Percentiles rank a stretch among this genome's conserved stretches.
phyloP scores from a whole-genome alignment of 2,888 invertebrate genomes.

The Pollenia amentaria region DNA sequence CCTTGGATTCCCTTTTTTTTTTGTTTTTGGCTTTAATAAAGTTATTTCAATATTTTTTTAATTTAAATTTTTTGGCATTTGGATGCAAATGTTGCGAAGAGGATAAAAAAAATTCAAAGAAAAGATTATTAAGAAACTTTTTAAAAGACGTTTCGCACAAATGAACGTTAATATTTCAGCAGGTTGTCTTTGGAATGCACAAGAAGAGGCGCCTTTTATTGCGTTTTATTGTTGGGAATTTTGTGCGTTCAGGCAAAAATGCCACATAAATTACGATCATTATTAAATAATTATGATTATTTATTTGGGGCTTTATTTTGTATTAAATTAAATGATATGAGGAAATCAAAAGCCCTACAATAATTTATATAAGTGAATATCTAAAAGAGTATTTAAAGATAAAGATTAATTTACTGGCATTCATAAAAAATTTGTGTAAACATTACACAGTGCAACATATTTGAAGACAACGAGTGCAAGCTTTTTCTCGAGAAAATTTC shows the following conservation, averaged over 20 bases:
- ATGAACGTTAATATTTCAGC: constrained; percentile 69
- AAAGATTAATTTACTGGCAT: too few species aligned
- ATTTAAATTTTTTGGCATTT: constrained; percentile 36
- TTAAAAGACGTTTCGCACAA: constrained; percentile 55
- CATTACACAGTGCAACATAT: too few species aligned
- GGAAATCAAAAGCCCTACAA: neutral
- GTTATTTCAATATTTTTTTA: constrained; percentile 40
- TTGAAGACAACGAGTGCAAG: too few species aligned
- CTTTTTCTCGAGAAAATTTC: too few species aligned
- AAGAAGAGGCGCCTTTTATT: constrained; percentile 67
- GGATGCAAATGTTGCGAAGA: constrained; percentile 32
- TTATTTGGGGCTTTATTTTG: constrained; percentile 34
- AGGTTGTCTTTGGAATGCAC: constrained; percentile 70
- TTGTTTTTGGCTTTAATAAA: constrained; percentile 46
- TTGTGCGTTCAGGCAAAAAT: constrained; percentile 30
- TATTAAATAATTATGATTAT: constrained; percentile 61
- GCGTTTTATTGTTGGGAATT: neutral
- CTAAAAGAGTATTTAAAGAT: too few species aligned
- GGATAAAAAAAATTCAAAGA: neutral
- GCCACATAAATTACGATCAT: constrained; percentile 66
- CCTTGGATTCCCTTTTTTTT: constrained; percentile 19
- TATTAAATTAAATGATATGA: neutral
- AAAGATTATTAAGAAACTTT: constrained; percentile 21
- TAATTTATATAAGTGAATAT: too few species aligned
- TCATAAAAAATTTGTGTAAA: too few species aligned